Conservation (phyloP, 2,797 vertebrate species). For the Pangasius larnaudii region DNA sequence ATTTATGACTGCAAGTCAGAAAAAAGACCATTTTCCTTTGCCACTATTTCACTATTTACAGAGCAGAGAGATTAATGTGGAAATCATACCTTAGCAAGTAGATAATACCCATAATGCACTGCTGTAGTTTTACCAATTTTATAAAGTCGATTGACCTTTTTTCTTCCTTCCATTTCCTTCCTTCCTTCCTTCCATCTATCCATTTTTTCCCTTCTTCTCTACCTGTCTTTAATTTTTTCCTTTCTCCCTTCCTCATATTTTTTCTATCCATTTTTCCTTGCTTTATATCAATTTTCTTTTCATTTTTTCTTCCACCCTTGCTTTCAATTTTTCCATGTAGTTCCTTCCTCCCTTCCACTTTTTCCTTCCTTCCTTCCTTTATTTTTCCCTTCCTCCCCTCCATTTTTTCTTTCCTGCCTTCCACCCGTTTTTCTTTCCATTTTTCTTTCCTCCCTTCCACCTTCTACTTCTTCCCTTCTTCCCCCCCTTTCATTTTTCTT, state of each 20-base stretch:
- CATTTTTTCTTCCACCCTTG: not conserved
- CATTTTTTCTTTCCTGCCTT: not conserved
- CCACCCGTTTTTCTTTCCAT: not conserved
- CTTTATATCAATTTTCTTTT: not conserved
- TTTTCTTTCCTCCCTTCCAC: not conserved
- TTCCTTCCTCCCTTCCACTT: not conserved
- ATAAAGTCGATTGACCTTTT: not conserved
- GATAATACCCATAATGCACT: slow-evolving; percentile 4
- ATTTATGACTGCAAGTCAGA: not conserved
- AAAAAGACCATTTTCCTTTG: not conserved
- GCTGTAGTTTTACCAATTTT: not conserved
- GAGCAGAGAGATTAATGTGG: not conserved
- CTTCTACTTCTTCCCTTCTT: no score
- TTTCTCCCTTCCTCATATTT: not conserved
- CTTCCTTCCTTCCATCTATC: no score
- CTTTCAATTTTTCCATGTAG: not conserved
- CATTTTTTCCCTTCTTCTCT: not conserved
- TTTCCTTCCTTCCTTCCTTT: not conserved
- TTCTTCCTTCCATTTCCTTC: no score
- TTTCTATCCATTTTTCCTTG: not conserved
- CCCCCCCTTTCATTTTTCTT: not conserved
- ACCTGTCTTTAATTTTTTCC: not conserved
- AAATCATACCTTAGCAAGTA: not conserved
- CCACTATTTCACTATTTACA: not conserved
- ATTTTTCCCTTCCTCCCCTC: not conserved